phyloP scores from a whole-genome alignment of 2,113 vertebrate species.

The Chionomys nivalis region DNA sequence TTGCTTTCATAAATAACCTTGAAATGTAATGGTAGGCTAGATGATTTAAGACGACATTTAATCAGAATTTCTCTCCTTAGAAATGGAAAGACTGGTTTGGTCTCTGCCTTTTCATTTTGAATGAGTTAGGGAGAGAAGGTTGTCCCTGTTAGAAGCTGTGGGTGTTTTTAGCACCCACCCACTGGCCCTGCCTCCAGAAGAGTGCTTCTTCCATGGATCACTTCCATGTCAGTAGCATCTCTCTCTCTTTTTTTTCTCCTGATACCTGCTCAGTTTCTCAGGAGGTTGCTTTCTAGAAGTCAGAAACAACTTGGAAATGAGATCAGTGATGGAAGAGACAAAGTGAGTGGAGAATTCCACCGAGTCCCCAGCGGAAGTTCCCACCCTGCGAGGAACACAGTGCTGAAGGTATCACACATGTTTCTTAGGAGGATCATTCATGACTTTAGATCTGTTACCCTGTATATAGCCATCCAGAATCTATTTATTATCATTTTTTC shows the following conservation, averaged over 20 bases:
- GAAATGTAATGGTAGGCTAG: neutral
- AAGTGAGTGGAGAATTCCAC: neutral
- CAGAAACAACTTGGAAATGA: neutral
- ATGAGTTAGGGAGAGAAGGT: neutral
- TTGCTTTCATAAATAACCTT: neutral
- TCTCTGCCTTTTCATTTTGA: neutral
- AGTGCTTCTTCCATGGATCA: too few species aligned
- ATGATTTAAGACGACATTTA: neutral
- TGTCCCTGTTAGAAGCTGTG: neutral
- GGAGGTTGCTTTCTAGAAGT: neutral
- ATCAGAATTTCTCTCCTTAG: neutral
- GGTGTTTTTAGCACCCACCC: rapidly evolving
- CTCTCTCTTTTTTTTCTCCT: neutral
- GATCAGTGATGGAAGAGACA: neutral
- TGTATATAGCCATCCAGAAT: neutral
- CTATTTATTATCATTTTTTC: neutral
- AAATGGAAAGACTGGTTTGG: neutral
- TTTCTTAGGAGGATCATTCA: neutral
- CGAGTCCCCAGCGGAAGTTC: too few species aligned
- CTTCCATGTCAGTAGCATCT: neutral
- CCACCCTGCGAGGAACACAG: too few species aligned
- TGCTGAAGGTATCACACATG: rapidly evolving
- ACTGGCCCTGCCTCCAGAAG: neutral
- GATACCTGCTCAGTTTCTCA: neutral
- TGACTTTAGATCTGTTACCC: neutral